phyloP scores from a whole-genome alignment of 2,888 invertebrate genomes.

The Sisyra terminalis region DNA sequence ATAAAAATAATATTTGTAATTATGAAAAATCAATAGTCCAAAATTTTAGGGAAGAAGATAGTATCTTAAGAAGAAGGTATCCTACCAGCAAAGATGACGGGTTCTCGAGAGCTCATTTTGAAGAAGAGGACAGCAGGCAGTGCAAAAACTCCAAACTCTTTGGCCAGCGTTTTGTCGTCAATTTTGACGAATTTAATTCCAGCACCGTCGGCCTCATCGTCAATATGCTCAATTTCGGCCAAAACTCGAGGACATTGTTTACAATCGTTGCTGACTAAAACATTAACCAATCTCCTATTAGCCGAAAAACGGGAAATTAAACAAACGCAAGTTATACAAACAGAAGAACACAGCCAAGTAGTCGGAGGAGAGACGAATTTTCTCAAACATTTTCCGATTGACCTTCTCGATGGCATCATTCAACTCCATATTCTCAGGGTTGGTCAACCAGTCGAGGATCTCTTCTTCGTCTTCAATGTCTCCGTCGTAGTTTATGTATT shows the following conservation, averaged over 20 bases:
- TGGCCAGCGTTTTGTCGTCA: slow-evolving; percentile 74
- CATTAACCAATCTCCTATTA: slow-evolving; percentile 20
- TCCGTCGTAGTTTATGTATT: slow-evolving; percentile 81
- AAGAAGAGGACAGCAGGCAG: slow-evolving; percentile 83
- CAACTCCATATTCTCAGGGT: slow-evolving; percentile 87
- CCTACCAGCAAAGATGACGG: slow-evolving; percentile 76
- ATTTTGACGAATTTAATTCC: slow-evolving; percentile 89
- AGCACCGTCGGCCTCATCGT: slow-evolving; percentile 79
- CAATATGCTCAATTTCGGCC: slow-evolving; percentile 80
- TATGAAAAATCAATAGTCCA: neutral
- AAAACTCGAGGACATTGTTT: slow-evolving; percentile 83
- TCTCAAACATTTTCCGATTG: slow-evolving; percentile 84
- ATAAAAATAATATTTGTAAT: slow-evolving; percentile 11
- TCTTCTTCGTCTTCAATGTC: slow-evolving; percentile 85
- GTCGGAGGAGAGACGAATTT: slow-evolving; percentile 74
- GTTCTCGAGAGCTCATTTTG: slow-evolving; percentile 72
- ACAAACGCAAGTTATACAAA: slow-evolving; percentile 36
- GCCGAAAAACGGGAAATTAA: neutral
- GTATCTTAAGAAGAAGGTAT: slow-evolving; percentile 7
- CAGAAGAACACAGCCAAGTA: slow-evolving; percentile 88
- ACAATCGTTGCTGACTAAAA: slow-evolving; percentile 86
- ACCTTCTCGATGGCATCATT: slow-evolving; percentile 86
- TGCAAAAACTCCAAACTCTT: slow-evolving; percentile 77
- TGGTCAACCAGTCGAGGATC: slow-evolving; percentile 80
- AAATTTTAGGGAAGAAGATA: slow-evolving; percentile 1